Percentiles rank a stretch among this genome's conserved stretches.
Evolutionary conservation across 2,797 vertebrate species (phyloP).

Genomic region (Hipposideros larvatus): DNA sequence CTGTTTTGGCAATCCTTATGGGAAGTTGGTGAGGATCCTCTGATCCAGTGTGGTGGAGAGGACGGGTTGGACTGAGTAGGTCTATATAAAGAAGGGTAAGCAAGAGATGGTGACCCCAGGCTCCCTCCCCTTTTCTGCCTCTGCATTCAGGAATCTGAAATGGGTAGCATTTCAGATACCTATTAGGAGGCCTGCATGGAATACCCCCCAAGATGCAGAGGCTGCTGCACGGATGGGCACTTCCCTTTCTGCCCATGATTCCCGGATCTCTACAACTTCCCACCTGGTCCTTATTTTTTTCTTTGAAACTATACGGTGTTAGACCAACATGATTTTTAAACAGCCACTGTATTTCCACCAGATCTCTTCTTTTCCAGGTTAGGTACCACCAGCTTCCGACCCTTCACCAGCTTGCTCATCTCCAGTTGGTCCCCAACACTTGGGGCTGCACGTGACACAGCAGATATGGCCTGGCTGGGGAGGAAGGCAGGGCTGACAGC

Average conservation of each 20-base stretch:
- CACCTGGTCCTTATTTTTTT: neutral
- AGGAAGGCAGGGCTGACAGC: too few species aligned
- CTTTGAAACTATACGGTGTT: neutral
- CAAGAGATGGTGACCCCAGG: neutral
- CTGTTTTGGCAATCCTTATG: neutral
- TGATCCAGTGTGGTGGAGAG: neutral
- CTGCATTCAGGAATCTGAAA: neutral
- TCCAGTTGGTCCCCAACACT: neutral
- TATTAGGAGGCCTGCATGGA: too few species aligned
- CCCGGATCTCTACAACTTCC: neutral
- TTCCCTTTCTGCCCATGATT: neutral
- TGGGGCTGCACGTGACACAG: neutral
- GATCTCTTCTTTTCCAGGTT: neutral
- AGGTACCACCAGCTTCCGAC: neutral
- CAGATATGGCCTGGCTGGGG: neutral
- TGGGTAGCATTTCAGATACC: neutral
- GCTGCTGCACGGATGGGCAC: accelerated
- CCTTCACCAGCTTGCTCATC: neutral
- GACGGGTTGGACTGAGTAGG: too few species aligned
- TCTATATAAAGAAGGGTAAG: neutral
- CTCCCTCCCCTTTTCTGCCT: neutral
- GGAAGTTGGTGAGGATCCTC: neutral
- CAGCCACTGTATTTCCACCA: neutral
- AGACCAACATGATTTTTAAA: neutral
- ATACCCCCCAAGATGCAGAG: neutral